Conservation (phyloP, 2,888 invertebrate species). For the Heliconius ethilla region DNA sequence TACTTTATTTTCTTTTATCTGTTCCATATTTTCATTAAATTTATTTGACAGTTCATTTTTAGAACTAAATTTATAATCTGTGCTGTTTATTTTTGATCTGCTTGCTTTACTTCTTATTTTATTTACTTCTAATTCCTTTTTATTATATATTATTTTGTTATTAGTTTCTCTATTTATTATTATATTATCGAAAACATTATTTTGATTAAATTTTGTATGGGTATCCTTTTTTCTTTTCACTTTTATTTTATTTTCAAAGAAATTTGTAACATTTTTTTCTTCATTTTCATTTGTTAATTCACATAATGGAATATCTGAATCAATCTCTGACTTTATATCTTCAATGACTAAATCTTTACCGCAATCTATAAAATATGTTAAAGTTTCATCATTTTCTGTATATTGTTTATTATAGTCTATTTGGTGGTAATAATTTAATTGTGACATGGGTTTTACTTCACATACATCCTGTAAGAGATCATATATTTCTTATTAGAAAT, state of each 20-base stretch:
- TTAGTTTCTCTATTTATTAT: not conserved
- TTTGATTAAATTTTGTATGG: not conserved
- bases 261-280: not conserved
- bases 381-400: conserved; percentile 1
- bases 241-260: not conserved
- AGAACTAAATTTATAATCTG: not conserved
- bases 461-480: conserved; percentile 22
- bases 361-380: conserved; percentile 40
- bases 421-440: conserved; percentile 25
- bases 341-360: conserved; percentile 18
- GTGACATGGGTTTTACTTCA: conserved; percentile 19
- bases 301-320: conserved; percentile 22
- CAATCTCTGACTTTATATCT: conserved; percentile 32
- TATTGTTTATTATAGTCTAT: conserved; percentile 21
- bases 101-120: not conserved
- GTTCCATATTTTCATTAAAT: not conserved
- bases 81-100: not conserved
- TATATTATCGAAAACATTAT: not conserved
- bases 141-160: not conserved
- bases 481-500: not conserved
- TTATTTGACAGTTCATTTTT: not conserved
- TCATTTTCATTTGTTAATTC: conserved; percentile 17
- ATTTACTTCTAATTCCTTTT: not conserved
- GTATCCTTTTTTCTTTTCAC: not conserved
- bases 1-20: not conserved